Percentiles rank a stretch among this genome's conserved stretches.
Evolutionary conservation across 2,113 vertebrate genomes (phyloP).

Genomic region (Telmatochromis sp.): DNA sequence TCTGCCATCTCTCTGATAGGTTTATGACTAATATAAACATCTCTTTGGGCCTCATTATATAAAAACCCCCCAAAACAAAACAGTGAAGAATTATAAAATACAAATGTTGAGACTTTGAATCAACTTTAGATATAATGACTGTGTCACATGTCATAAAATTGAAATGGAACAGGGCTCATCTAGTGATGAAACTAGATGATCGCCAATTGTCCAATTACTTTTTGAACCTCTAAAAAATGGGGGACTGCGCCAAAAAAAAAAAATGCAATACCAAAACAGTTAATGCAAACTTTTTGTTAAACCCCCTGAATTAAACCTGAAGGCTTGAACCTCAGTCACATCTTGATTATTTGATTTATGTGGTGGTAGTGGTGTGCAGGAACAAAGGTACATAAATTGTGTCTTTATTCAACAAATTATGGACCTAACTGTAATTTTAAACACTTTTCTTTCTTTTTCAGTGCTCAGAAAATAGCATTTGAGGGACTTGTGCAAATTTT

Average conservation of each 20-base stretch:
- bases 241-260: background rate
- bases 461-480: background rate
- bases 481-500: background rate
- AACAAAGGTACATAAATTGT: background rate
- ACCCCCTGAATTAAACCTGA: background rate
- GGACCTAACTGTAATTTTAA: background rate
- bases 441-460: no score
- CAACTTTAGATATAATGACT: background rate
- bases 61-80: accelerated
- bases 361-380: background rate
- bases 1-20: background rate
- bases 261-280: background rate
- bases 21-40: background rate
- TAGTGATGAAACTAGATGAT: background rate
- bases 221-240: background rate
- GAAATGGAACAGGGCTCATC: background rate
- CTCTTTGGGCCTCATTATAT: background rate
- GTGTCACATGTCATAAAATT: background rate
- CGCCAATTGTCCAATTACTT: background rate
- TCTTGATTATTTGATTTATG: background rate
- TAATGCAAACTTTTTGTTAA: background rate
- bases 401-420: background rate
- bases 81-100: background rate
- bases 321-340: background rate
- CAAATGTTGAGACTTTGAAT: background rate